These are phyloP conservation scores for Notothenia coriiceps DNA, from an alignment of 2,113 vertebrate genomes.

Conservation along the genomic window DNA sequence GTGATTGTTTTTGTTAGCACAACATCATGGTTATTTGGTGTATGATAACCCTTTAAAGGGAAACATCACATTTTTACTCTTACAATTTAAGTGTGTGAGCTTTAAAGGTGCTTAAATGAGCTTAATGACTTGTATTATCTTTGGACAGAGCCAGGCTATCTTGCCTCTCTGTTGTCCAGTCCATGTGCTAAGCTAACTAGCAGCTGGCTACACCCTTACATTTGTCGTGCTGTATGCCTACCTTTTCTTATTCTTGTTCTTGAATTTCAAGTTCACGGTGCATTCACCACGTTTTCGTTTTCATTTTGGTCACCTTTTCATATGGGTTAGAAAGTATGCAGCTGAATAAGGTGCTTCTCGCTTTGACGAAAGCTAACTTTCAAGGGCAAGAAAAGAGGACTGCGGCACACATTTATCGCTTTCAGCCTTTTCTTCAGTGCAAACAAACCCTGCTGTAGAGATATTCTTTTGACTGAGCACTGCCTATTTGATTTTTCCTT, in stretches of 20 bases:
- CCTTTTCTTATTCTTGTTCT: not conserved
- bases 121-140: not conserved
- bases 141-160: not conserved
- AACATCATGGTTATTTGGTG: too few species aligned
- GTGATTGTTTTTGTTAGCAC: too few species aligned
- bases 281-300: not conserved
- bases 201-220: not conserved
- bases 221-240: not conserved
- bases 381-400: not conserved
- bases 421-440: not conserved
- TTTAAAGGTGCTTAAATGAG: too few species aligned
- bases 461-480: conserved; percentile 20
- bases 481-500: conserved; percentile 38
- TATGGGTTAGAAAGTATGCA: not conserved
- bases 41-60: too few species aligned
- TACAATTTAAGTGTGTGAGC: too few species aligned
- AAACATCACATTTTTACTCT: too few species aligned
- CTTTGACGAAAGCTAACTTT: not conserved
- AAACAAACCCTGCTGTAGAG: not conserved
- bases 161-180: not conserved
- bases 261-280: not conserved
- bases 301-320: conserved; percentile 6
- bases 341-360: not conserved
- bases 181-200: not conserved
- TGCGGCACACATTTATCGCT: not conserved